Percentiles rank a stretch among this genome's conserved stretches.
phyloP scores from a whole-genome alignment of 1,140 invertebrate genomes.

The Centruroides vittatus region DNA sequence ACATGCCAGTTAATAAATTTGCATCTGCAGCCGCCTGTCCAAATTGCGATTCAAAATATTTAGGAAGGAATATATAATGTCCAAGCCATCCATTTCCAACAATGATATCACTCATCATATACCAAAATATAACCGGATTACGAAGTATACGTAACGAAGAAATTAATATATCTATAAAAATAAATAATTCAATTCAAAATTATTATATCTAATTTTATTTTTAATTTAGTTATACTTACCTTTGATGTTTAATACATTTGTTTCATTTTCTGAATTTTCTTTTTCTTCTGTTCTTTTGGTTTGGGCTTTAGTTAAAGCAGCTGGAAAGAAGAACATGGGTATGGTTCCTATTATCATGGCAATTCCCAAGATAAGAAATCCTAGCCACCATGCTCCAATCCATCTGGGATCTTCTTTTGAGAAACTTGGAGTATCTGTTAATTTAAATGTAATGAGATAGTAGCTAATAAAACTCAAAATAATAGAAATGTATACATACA shows the following conservation, averaged over 20 bases:
- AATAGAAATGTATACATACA: not conserved
- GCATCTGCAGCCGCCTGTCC: constrained; percentile 10
- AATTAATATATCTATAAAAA: constrained; percentile 22
- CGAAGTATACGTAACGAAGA: constrained; percentile 54
- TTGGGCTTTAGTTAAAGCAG: constrained; percentile 6
- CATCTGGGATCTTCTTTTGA: constrained; percentile 28
- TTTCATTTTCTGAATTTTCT: constrained; percentile 3
- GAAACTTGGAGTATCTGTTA: constrained; percentile 15
- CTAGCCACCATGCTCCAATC: constrained; percentile 42
- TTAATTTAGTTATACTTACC: too few species aligned
- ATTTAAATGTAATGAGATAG: too few species aligned
- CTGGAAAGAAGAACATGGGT: constrained; percentile 21
- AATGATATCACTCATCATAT: constrained; percentile 82
- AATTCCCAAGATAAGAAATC: constrained; percentile 20
- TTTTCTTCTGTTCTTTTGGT: not conserved
- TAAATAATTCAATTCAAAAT: not conserved
- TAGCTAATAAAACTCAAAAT: too few species aligned
- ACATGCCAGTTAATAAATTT: constrained; percentile 14
- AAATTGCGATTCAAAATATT: constrained; percentile 17
- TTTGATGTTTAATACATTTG: constrained; percentile 1
- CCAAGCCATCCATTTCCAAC: constrained; percentile 34
- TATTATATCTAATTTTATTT: too few species aligned
- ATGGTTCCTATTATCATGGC: constrained; percentile 16
- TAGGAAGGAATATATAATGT: constrained; percentile 13
- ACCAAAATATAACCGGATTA: constrained; percentile 81